Conservation (phyloP, 2,797 vertebrate species). For the Acrocephalus scirpaceus region DNA sequence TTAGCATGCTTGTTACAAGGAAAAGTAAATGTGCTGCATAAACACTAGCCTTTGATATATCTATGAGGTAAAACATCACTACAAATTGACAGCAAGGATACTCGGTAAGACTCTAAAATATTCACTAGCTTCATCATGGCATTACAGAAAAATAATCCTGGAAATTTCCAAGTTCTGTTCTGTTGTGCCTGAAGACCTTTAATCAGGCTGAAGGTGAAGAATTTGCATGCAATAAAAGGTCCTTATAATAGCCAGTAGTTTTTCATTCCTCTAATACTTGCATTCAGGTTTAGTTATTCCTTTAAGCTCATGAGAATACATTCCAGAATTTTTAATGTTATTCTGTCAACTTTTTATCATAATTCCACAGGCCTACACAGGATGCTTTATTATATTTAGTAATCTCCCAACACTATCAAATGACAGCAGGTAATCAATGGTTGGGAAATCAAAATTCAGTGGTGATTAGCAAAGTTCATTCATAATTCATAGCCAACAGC, state of each 20-base stretch:
- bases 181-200: not conserved
- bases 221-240: slow-evolving; percentile 25
- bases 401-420: slow-evolving; percentile 1
- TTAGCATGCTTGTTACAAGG: not conserved
- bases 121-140: not conserved
- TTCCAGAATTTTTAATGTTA: not conserved
- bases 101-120: not conserved
- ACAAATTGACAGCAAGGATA: not conserved
- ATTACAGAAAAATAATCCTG: not conserved
- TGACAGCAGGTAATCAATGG: slow-evolving; percentile 15
- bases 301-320: not conserved
- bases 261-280: not conserved
- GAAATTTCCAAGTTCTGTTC: not conserved
- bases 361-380: not conserved
- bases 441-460: not conserved
- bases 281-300: not conserved
- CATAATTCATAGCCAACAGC: slow-evolving; percentile 24
- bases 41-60: not conserved
- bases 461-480: slow-evolving; percentile 14
- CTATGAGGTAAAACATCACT: not conserved
- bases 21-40: not conserved
- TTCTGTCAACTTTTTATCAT: not conserved
- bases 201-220: slow-evolving; percentile 33
- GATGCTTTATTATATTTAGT: slow-evolving; percentile 11
- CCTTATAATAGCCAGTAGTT: not conserved